Conservation (phyloP, 2,113 vertebrate species). For the Chaetops frenatus region DNA sequence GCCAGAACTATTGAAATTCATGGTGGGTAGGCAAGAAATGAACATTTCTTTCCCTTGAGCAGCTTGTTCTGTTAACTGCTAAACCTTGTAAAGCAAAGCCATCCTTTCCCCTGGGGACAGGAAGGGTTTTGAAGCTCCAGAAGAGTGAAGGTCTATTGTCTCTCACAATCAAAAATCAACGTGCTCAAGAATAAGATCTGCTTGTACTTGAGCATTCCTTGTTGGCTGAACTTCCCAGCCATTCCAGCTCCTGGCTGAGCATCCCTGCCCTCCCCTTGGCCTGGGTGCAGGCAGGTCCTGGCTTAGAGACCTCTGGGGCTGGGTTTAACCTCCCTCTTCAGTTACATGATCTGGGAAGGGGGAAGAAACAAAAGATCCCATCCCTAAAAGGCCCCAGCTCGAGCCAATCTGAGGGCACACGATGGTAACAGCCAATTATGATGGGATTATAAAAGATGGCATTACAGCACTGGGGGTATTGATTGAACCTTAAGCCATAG, state of each 20-base stretch:
- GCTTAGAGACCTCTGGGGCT: neutral
- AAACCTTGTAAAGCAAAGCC: neutral
- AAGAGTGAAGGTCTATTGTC: neutral
- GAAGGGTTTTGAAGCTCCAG: neutral
- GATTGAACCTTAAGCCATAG: constrained; percentile 80
- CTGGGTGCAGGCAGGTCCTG: neutral
- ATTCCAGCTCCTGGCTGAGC: neutral
- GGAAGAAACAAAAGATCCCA: neutral
- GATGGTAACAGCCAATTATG: constrained; percentile 75
- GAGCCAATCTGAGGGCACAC: constrained; percentile 57
- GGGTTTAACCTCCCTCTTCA: neutral
- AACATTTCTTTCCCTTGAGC: neutral
- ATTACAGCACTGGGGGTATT: constrained; percentile 76
- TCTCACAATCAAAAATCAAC: neutral
- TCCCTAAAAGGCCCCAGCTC: neutral
- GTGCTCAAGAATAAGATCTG: neutral
- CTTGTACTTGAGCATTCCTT: neutral
- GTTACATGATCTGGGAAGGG: neutral
- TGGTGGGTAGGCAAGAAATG: neutral
- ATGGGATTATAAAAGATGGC: constrained; percentile 76
- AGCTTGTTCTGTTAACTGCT: neutral
- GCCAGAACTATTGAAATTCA: neutral
- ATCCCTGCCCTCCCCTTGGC: neutral
- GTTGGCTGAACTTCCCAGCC: neutral
- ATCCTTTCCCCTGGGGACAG: neutral